Base-by-base conservation (phyloP, 2,113 vertebrate species). In the Triplophysa rosa region DNA sequence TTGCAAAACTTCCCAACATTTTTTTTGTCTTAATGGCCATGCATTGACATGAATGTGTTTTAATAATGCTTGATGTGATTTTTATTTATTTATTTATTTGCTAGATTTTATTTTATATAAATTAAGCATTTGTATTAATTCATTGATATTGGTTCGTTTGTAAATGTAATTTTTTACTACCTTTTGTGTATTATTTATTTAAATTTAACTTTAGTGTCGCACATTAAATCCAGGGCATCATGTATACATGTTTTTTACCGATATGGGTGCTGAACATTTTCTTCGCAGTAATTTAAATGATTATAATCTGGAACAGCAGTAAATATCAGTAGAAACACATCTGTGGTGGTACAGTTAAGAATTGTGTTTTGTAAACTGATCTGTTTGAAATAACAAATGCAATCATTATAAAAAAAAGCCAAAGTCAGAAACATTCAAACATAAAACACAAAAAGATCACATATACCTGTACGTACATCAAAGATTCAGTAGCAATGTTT, bases 41-140 rank as follows among this genome's bases (percentile, higher is more conserved):
- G 78, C 82, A 68, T 33, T 49, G 56, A 68, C 72, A 80, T 67
- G 74, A 56, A 17, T 19, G 52, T 56, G 17, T 1, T 56, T 56
- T n/a, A 56, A 56, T 56, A 8, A 56, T 56, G 19, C n/a, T 61
- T 21, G 6, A 64, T 52, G 69, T 59, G 33, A 5, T 37, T 73
- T 24, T 29, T 8, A 17, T 33, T 17, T 65, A 33, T n/a, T n/a
- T 33, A 6, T 65, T 16, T 24, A 49, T 9, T 68, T 42, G 42
- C 33, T 26, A 7, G 33, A 37, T 37, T 37, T 37, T 4, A 29
- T 26, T 71, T 71, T 58, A 7, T 71, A 54, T 70, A 21, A 49
- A 70, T 70, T 70, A 70, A 29, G 45, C 11, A 40, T 71, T 58
- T 14, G 13, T 59, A n/a, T 54, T 54, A 1, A n/a, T 23, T 37